These are phyloP conservation scores for Tinea pellionella DNA, from an alignment of 2,888 invertebrate species.

Conservation along the genomic window DNA sequence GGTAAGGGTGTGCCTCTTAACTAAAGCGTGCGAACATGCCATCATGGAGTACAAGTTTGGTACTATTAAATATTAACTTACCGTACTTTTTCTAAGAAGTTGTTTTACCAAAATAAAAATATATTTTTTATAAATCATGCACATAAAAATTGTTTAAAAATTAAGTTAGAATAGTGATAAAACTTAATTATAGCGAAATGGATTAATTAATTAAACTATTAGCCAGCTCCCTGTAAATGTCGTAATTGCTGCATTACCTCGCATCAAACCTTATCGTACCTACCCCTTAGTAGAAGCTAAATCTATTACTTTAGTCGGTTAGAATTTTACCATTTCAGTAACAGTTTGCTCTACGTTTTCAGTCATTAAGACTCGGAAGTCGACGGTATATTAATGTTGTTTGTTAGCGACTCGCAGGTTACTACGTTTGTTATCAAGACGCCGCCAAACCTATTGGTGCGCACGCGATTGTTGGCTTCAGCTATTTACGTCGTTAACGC, in stretches of 20 bases:
- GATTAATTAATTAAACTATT: neutral
- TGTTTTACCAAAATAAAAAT: neutral
- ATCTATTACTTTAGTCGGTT: neutral
- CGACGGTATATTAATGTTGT: conserved; percentile 10
- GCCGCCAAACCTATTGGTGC: conserved; percentile 25
- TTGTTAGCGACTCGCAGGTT: conserved; percentile 12
- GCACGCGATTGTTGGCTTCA: conserved; percentile 28
- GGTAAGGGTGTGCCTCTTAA: conserved; percentile 25
- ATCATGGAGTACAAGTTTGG: neutral
- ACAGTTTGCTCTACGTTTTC: neutral
- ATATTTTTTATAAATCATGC: no score
- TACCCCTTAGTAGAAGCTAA: neutral
- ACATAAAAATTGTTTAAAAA: neutral
- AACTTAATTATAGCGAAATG: neutral
- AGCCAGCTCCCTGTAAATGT: neutral
- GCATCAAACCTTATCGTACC: conserved; percentile 3
- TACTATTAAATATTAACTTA: neutral
- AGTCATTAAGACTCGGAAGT: conserved; percentile 11
- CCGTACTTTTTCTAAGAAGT: no score
- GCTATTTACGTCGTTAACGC: conserved; percentile 24
- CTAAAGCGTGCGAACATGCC: neutral
- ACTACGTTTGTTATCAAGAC: conserved; percentile 25
- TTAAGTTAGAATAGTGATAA: neutral
- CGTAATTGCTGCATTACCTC: neutral
- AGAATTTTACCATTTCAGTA: neutral